Evolutionary conservation across 2,797 vertebrate genomes (phyloP).

Genomic region (Pantherophis vulpinus): DNA sequence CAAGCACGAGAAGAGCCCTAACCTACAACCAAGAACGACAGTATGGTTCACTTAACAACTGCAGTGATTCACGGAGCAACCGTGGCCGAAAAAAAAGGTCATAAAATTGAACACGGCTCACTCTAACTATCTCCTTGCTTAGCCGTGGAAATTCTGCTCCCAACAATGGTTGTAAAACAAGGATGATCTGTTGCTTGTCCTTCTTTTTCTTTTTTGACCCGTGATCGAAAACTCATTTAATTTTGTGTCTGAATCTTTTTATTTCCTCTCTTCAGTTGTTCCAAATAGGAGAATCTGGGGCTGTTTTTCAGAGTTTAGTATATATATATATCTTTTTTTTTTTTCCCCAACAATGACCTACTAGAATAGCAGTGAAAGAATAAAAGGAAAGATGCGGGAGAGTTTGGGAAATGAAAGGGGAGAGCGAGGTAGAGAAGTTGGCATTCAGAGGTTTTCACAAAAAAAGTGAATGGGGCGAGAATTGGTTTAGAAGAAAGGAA

Average conservation of each 20-base stretch:
- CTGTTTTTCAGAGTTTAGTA: neutral
- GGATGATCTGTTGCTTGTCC: neutral
- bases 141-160: neutral
- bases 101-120: neutral
- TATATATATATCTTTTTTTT: neutral
- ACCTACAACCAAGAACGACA: neutral
- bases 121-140: neutral
- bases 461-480: slow-evolving; percentile 28
- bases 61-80: neutral
- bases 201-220: neutral
- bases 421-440: slow-evolving; percentile 4
- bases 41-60: neutral
- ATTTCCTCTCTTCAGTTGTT: neutral
- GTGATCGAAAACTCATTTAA: neutral
- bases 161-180: neutral
- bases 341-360: neutral
- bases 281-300: neutral
- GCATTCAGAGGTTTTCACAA: slow-evolving; percentile 22
- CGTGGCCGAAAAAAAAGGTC: neutral
- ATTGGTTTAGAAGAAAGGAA: slow-evolving; percentile 23
- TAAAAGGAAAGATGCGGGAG: slow-evolving; percentile 5
- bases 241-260: neutral
- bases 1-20: neutral
- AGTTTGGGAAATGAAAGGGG: neutral
- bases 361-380: slow-evolving; percentile 6